Conservation (phyloP, 2,888 invertebrate genomes). For the Agonopterix alstromeriana region DNA sequence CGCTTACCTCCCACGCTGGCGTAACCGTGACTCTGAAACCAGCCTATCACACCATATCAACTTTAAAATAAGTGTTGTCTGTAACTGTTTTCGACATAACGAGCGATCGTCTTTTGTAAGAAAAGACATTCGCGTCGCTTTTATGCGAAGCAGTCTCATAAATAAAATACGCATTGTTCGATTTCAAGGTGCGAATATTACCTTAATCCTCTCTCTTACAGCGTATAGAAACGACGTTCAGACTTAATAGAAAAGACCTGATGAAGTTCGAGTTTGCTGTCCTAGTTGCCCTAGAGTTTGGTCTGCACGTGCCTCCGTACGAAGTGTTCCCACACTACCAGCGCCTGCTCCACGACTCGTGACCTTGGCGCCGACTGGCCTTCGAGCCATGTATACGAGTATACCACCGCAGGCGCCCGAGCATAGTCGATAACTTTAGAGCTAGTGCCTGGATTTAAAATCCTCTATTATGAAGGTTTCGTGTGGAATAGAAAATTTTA, state of each 20-base stretch:
- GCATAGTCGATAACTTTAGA: constrained; percentile 51
- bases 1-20: no score
- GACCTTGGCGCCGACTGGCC: constrained; percentile 71
- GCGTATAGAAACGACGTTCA: constrained; percentile 94
- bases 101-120: no score
- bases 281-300: constrained; percentile 95
- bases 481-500: no score
- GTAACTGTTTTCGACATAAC: no score
- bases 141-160: no score
- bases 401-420: constrained; percentile 42
- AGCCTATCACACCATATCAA: no score
- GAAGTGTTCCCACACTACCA: constrained; percentile 97
- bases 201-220: constrained; percentile 38
- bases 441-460: constrained; percentile 41
- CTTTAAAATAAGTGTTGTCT: no score
- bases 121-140: no score
- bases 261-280: constrained; percentile 96
- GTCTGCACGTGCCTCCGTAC: constrained; percentile 92
- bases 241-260: constrained; percentile 93
- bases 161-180: no score
- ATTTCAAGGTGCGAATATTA: no score
- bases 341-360: constrained; percentile 93
- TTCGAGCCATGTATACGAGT: constrained; percentile 34
- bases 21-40: no score
- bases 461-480: background rate